Conservation (phyloP, 1,140 invertebrate genomes). For the Sycobia sp. region DNA sequence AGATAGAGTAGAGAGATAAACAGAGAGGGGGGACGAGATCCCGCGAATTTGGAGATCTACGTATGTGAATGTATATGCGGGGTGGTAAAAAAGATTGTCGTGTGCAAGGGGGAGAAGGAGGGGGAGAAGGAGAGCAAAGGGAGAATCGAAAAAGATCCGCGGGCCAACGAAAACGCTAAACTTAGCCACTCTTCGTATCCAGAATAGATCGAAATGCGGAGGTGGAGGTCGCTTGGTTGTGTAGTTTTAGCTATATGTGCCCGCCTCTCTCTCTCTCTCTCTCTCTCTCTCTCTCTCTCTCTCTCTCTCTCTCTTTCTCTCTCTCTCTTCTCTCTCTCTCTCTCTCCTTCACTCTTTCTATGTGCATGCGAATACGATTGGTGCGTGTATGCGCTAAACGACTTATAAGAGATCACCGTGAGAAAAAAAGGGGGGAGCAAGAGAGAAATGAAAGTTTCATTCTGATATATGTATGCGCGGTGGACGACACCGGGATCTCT, state of each 20-base stretch:
- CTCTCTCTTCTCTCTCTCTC: neutral
- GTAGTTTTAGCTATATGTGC: neutral
- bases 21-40: too few species aligned
- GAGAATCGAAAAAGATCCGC: conserved; percentile 38
- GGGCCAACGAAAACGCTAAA: conserved; percentile 54
- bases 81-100: too few species aligned
- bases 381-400: too few species aligned
- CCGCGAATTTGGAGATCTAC: too few species aligned
- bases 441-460: too few species aligned
- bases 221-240: conserved; percentile 49
- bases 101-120: neutral
- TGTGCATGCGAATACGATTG: too few species aligned
- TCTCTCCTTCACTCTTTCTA: too few species aligned
- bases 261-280: conserved; percentile 5
- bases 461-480: too few species aligned
- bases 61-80: neutral
- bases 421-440: too few species aligned
- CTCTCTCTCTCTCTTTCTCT: neutral
- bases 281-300: neutral
- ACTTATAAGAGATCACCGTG: too few species aligned
- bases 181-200: conserved; percentile 50
- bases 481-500: too few species aligned
- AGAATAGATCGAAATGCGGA: conserved; percentile 56
- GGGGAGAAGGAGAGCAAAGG: conserved; percentile 1
- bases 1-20: too few species aligned